Evolutionary conservation across 1,140 invertebrate species (phyloP).

Genomic region (Drosophila aff.): DNA sequence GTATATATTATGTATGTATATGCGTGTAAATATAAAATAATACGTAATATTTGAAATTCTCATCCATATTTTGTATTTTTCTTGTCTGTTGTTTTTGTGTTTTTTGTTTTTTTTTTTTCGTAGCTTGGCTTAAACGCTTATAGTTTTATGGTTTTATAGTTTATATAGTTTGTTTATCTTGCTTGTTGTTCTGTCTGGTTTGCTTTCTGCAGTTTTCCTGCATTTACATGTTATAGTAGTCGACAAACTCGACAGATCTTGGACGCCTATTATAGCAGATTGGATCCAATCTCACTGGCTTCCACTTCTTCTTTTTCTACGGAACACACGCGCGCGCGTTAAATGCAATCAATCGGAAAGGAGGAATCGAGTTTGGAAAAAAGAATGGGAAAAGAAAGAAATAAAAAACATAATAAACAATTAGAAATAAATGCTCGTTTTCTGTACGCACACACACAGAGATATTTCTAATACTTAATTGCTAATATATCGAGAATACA

Average conservation of each 20-base stretch:
- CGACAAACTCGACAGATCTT: conserved; percentile 83
- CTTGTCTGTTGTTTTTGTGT: conserved; percentile 24
- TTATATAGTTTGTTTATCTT: conserved; percentile 8
- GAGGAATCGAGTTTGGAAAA: conserved; percentile 46
- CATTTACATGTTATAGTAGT: conserved; percentile 83
- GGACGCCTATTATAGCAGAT: conserved; percentile 80
- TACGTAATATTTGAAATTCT: conserved; percentile 66
- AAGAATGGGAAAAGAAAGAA: conserved; percentile 66
- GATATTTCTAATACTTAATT: conserved; percentile 27
- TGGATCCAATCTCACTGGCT: conserved; percentile 84
- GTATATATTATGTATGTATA: conserved; percentile 68
- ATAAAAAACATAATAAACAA: conserved; percentile 72
- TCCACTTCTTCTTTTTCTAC: conserved; percentile 85
- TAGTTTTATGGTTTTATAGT: conserved; percentile 6
- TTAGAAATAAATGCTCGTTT: conserved; percentile 66
- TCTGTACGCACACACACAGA: conserved; percentile 49
- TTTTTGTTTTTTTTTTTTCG: conserved; percentile 24
- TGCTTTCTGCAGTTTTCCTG: conserved; percentile 9
- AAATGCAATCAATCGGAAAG: conserved; percentile 60
- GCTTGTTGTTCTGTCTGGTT: conserved; percentile 27
- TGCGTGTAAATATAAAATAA: conserved; percentile 75
- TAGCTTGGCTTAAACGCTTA: conserved; percentile 58
- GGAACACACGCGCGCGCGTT: conserved; percentile 48
- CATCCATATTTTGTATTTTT: conserved; percentile 38
- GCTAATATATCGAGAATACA: conserved; percentile 12